Evolutionary conservation across 2,888 invertebrate genomes (phyloP).

Genomic region (Eupithecia centaureata): DNA sequence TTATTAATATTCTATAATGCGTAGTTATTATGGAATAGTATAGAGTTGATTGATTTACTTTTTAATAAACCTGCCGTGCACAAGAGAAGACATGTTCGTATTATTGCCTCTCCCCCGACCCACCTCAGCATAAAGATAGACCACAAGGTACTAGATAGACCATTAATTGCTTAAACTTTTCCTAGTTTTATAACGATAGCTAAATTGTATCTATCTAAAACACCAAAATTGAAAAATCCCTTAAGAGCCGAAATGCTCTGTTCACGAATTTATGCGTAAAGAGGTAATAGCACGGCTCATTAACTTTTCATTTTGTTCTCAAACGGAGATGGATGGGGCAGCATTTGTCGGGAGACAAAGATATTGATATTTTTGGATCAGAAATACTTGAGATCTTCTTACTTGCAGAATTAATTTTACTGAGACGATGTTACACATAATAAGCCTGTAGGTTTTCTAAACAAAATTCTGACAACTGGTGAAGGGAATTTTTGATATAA

Average conservation of each 20-base stretch:
- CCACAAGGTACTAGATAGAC: neutral
- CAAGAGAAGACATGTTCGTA: too few species aligned
- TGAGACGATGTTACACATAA: neutral
- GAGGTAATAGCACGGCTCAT: slow-evolving; percentile 35
- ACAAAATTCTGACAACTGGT: neutral
- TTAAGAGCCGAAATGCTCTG: neutral
- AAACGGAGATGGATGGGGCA: slow-evolving; percentile 28
- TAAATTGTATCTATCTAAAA: neutral
- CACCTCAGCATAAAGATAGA: too few species aligned
- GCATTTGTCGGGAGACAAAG: slow-evolving; percentile 12
- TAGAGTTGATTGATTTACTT: too few species aligned
- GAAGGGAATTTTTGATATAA: neutral
- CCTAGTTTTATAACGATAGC: neutral
- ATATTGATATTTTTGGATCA: neutral
- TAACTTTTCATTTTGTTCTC: slow-evolving; percentile 32
- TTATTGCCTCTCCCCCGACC: too few species aligned
- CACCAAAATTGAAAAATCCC: neutral
- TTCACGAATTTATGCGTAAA: slow-evolving; percentile 37
- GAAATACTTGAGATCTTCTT: neutral
- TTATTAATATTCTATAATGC: too few species aligned
- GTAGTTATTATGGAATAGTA: too few species aligned
- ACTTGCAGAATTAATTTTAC: neutral
- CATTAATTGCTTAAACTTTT: too few species aligned
- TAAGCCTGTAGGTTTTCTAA: neutral
- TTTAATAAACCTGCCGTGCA: too few species aligned